These are phyloP conservation scores for Pseudocheirus occidentalis DNA, from an alignment of 2,797 vertebrate genomes.

Conservation along the genomic window DNA sequence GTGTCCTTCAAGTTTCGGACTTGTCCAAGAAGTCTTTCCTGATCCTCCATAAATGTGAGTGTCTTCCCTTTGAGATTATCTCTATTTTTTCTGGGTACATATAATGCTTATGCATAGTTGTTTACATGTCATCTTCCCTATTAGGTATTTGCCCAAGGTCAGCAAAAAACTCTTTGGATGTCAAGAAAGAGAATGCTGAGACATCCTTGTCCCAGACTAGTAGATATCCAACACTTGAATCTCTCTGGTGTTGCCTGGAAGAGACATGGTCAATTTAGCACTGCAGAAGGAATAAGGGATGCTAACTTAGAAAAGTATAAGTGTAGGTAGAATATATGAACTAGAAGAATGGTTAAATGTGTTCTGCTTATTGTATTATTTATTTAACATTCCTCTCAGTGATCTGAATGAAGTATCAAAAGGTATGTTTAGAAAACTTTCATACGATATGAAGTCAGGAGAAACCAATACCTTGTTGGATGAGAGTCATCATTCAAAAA, in stretches of 20 bases:
- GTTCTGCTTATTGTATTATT: not conserved
- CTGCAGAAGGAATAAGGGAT: not conserved
- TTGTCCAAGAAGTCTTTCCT: not conserved
- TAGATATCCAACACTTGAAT: not conserved
- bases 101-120: not conserved
- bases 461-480: too few relatives aligned
- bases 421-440: too few relatives aligned
- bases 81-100: not conserved
- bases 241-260: not conserved
- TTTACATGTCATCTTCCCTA: not conserved
- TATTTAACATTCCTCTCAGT: not conserved
- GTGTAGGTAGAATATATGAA: too few relatives aligned
- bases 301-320: not conserved
- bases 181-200: not conserved
- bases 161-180: not conserved
- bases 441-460: too few relatives aligned
- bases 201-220: not conserved
- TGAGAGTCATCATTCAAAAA: too few relatives aligned
- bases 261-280: not conserved
- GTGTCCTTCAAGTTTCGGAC: not conserved
- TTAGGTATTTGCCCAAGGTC: not conserved
- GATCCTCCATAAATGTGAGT: not conserved
- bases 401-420: not conserved
- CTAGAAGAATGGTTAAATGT: not conserved
- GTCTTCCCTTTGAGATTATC: not conserved